Conservation (phyloP, 2,888 invertebrate genomes). For the Rhingia campestris region DNA sequence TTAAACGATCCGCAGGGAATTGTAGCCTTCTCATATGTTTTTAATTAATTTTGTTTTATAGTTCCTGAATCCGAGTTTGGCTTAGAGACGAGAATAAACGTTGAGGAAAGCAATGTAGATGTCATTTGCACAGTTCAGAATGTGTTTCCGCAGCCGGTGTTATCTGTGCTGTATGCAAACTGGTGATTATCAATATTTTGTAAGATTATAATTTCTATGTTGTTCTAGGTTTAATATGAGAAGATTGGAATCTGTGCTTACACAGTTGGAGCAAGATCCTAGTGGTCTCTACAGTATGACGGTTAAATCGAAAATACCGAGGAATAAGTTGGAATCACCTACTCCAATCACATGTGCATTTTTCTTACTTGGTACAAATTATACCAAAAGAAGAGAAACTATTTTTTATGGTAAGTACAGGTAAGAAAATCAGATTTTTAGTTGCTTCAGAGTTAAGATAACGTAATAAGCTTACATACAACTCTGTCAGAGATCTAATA, state of each 20-base stretch:
- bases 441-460: background rate
- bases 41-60: constrained; percentile 77
- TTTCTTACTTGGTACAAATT: constrained; percentile 82
- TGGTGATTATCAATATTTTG: background rate
- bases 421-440: constrained; percentile 76
- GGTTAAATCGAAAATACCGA: constrained; percentile 81
- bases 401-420: constrained; percentile 83
- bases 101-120: constrained; percentile 80
- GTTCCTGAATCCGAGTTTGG: constrained; percentile 83
- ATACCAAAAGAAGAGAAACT: constrained; percentile 83
- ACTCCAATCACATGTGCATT: constrained; percentile 83
- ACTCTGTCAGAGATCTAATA: no score
- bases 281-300: constrained; percentile 82
- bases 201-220: background rate
- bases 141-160: constrained; percentile 81
- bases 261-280: constrained; percentile 81
- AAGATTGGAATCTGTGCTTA: constrained; percentile 81
- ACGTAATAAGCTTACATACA: no score
- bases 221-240: constrained; percentile 79
- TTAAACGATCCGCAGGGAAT: no score
- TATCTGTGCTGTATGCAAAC: constrained; percentile 81
- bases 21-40: no score
- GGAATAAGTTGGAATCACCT: constrained; percentile 82
- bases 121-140: constrained; percentile 82
- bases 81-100: constrained; percentile 81